Conservation (phyloP, 2,113 vertebrate genomes). For the Melanerpes formicivorus region DNA sequence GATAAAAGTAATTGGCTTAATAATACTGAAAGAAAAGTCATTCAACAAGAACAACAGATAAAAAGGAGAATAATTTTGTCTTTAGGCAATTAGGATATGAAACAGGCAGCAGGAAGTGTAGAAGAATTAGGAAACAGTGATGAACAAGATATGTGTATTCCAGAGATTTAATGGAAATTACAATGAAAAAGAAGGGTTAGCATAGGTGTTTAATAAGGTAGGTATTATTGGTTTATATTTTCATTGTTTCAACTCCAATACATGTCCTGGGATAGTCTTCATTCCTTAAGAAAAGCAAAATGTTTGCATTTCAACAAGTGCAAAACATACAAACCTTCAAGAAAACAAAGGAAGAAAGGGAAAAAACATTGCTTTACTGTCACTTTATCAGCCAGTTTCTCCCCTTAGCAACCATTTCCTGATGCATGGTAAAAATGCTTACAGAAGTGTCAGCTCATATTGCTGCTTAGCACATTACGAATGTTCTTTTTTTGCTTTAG, state of each 20-base stretch:
- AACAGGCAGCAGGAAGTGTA: background rate
- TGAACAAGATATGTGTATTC: background rate
- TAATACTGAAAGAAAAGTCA: background rate
- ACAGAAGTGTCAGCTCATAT: background rate
- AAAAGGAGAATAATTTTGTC: background rate
- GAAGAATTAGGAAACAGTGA: background rate
- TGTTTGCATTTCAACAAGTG: background rate
- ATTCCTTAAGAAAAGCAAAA: background rate
- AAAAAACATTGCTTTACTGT: background rate
- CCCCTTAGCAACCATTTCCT: slow-evolving; percentile 18
- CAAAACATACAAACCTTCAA: background rate
- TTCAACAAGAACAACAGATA: background rate
- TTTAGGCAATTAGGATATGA: background rate
- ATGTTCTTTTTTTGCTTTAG: background rate
- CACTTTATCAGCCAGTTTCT: background rate
- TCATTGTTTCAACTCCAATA: background rate
- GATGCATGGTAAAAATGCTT: background rate
- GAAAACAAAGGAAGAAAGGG: background rate
- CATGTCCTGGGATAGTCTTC: background rate
- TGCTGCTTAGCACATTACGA: background rate
- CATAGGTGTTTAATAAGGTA: background rate
- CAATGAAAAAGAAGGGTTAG: background rate
- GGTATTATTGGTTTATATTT: background rate
- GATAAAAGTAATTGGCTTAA: slow-evolving; percentile 11
- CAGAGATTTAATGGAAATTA: background rate